A percentile compares a stretch with the other conserved stretches of the same genome.
Evolutionary conservation across 2,888 invertebrate genomes (phyloP).

Genomic region (Tiliacea aurago): DNA sequence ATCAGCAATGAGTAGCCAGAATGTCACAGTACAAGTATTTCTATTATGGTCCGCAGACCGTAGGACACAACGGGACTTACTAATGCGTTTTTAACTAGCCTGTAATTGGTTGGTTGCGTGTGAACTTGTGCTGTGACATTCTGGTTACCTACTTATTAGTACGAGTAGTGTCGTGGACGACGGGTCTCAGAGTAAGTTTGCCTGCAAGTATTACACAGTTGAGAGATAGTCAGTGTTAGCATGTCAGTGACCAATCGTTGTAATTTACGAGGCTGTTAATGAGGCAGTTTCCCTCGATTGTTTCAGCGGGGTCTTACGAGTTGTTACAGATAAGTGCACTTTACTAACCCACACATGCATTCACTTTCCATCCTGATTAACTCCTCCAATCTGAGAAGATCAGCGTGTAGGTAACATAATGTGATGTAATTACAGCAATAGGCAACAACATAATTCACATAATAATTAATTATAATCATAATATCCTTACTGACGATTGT

Average conservation of each 20-base stretch:
- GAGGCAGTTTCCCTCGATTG: constrained; percentile 49
- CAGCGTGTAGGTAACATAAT: background rate
- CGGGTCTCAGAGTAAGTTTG: background rate
- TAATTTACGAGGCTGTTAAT: constrained; percentile 30
- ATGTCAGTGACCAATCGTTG: constrained; percentile 28
- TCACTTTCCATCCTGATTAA: constrained; percentile 23
- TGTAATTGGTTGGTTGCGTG: background rate
- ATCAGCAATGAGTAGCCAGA: background rate
- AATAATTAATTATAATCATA: background rate
- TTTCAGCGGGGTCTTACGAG: constrained; percentile 16
- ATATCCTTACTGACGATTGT: background rate
- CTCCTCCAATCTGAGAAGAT: constrained; percentile 28
- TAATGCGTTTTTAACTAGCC: background rate
- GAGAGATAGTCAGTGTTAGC: constrained; percentile 2
- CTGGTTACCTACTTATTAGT: background rate
- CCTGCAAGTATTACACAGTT: background rate
- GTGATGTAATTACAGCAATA: background rate
- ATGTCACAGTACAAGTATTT: background rate
- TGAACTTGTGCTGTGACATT: background rate
- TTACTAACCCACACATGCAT: background rate
- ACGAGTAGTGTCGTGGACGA: background rate
- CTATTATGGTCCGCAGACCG: background rate
- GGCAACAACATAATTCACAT: background rate
- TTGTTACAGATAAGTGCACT: constrained; percentile 4
- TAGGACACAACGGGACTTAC: background rate